Base-by-base conservation (phyloP, 2,888 invertebrate species). In the Epirrhoe tristata region DNA sequence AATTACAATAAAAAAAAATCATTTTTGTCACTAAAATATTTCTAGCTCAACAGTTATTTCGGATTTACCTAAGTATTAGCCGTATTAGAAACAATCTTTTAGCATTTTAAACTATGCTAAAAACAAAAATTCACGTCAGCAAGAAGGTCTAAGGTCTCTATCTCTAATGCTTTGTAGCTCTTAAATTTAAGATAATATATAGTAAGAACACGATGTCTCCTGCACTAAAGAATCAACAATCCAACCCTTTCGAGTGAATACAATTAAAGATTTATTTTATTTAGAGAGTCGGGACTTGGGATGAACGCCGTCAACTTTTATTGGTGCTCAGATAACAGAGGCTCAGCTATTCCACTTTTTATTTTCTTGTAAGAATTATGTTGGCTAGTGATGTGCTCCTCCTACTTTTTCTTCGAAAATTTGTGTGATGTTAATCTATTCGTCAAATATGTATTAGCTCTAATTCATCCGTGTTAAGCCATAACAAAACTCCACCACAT, bases 301-400 rank as follows among this genome's bases (percentile, higher is more conserved):
- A 77, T 77, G 83, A 80, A 81, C 81, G 77, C 83, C 80, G 81
- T 88, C 80, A 86, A 88, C 74, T 81, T 88, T 88, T 86, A 88
- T 86, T 80, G 82, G 67, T 80, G 79, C 77, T 74, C 73, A 77
- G 85, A 85, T 85, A 86, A 83, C 79, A 75, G 71, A 69, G 71
- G 74, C 74, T 68, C 24, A 24, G 24, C 72, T 68, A 63, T 66
- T 64, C 69, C 73, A 51, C 78, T 82, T 83, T 82, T 81, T 79
- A 76, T 74, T 75, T 59, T 74, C 71, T 73, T 71, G 60, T 67
- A 66, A 69, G 74, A 78, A 69, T 74, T 73, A 74, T 72, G 59
- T 58, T n/a, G 4, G 12, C n/a, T 58, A 53, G 58, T 53, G 58
- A 46, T 58, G 63, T 39, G 34, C 54, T 14, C 36, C n/a, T 54